phyloP scores from a whole-genome alignment of 2,797 vertebrate species.

The Borostomias antarcticus region DNA sequence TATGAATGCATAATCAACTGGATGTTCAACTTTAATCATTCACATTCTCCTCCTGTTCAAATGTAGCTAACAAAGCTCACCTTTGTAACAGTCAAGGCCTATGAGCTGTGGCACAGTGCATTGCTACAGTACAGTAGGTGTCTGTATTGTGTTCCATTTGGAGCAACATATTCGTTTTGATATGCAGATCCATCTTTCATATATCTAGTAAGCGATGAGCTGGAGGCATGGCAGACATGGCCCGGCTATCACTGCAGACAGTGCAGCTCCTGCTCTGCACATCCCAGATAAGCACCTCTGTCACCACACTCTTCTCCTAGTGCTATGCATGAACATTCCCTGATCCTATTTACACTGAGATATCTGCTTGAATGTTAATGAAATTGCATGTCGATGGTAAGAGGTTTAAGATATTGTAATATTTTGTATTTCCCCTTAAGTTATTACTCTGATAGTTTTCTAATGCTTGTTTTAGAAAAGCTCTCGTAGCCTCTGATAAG shows the following conservation, averaged over 20 bases:
- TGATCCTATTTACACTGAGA: conserved; percentile 20
- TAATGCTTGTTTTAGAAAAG: conserved; percentile 11
- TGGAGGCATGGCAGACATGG: not conserved
- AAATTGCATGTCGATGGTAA: conserved; percentile 18
- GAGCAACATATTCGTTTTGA: not conserved
- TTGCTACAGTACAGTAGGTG: too few relatives aligned
- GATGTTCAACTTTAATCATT: too few relatives aligned
- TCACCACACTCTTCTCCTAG: not conserved
- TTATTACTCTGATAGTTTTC: not conserved
- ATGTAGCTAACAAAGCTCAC: not conserved
- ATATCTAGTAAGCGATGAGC: not conserved
- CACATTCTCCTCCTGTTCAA: too few relatives aligned
- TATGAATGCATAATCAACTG: too few relatives aligned
- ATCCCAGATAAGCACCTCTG: conserved; percentile 5
- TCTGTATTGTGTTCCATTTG: not conserved
- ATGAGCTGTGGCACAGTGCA: too few relatives aligned
- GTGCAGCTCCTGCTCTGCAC: conserved; percentile 1
- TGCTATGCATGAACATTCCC: conserved; percentile 4
- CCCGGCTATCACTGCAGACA: conserved; percentile 17
- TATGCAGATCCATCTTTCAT: not conserved
- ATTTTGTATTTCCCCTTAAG: not conserved
- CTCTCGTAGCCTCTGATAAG: not conserved
- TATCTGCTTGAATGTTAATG: conserved; percentile 17
- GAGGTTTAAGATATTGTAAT: not conserved
- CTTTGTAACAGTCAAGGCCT: too few relatives aligned